Base-by-base conservation (phyloP, 1,140 invertebrate species). In the Acromyrmex charruanus region DNA sequence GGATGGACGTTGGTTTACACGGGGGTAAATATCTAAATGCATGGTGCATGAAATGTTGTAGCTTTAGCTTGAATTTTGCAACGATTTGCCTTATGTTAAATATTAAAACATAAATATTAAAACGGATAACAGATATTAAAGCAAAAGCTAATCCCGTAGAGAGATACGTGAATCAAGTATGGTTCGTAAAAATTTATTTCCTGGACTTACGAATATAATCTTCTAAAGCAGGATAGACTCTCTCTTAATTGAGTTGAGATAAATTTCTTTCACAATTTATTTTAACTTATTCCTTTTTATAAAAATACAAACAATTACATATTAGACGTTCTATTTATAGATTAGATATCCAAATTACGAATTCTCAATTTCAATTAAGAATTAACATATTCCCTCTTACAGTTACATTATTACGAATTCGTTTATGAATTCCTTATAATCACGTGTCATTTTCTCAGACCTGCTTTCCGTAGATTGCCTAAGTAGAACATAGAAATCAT, bases 1-100 rank as follows among this genome's bases (percentile, higher is more conserved):
- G 95, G 86, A 95, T 96, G 93, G 92, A 95, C 58, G 53, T 93
- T 63, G 91, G 91, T 10, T 69, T 55, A 1, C 91, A 93, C 61
- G 94, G 93, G 44, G 93, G 94, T 95, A 59, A 88, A 81, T 86
- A 51, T 14, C 39, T 44, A 44, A 44, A 12, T 49, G 10, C n/a
- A 1, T 39, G 39, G 14, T 21, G 25, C 35, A 59, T 49, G 53
- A 31, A 12, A 25, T n/a, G 16, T 55, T 25, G 18, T 18, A 39
- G 18, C 3, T 14, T 58, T 18, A 3, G 21, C 14, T 69, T 25
- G 7, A n/a, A 12, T 25, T 35, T 39, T 49, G 12, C 28, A 39
- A 16, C 25, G 12, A 66, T n/a, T 66, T 69, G 59, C 18, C 25
- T 31, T 5, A 2, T 5, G 14, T 55, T 75, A 51, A 58, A 75